A percentile compares a stretch with the other conserved stretches of the same genome.
Evolutionary conservation across 2,888 invertebrate genomes (phyloP).

Genomic region (Acleris emargana): DNA sequence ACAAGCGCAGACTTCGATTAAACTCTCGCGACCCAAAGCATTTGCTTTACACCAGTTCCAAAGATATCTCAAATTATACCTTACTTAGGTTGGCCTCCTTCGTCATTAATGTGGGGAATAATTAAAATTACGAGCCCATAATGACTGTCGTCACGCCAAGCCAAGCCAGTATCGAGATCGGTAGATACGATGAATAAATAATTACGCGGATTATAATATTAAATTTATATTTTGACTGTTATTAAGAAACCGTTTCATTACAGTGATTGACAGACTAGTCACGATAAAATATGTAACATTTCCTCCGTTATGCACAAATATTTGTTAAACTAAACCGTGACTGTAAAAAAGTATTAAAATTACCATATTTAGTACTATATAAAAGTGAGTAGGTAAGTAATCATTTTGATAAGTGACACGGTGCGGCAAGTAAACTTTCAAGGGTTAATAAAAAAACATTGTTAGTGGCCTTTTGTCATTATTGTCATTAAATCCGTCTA

Average conservation of each 20-base stretch:
- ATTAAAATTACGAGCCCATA: constrained; percentile 44
- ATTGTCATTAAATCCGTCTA: background rate
- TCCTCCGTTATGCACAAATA: no score
- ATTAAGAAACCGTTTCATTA: no score
- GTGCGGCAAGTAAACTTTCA: background rate
- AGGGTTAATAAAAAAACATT: background rate
- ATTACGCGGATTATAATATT: constrained; percentile 10
- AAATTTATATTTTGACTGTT: background rate
- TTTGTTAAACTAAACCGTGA: no score
- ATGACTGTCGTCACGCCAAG: constrained; percentile 42
- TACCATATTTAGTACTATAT: no score
- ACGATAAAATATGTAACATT: no score
- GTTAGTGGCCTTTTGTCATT: background rate
- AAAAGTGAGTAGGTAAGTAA: no score
- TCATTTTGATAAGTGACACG: no score
- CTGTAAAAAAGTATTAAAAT: no score
- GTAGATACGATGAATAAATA: constrained; percentile 14
- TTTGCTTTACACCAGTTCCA: constrained; percentile 66
- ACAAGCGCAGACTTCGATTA: constrained; percentile 78
- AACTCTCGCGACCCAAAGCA: constrained; percentile 68
- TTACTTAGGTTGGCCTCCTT: constrained; percentile 33
- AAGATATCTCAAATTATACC: constrained; percentile 44
- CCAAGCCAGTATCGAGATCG: constrained; percentile 36
- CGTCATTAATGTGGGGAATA: constrained; percentile 50
- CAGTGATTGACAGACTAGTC: no score